A percentile compares a stretch with the other conserved stretches of the same genome.
phyloP scores from a whole-genome alignment of 2,113 vertebrate genomes.

The Arizona elegans region DNA sequence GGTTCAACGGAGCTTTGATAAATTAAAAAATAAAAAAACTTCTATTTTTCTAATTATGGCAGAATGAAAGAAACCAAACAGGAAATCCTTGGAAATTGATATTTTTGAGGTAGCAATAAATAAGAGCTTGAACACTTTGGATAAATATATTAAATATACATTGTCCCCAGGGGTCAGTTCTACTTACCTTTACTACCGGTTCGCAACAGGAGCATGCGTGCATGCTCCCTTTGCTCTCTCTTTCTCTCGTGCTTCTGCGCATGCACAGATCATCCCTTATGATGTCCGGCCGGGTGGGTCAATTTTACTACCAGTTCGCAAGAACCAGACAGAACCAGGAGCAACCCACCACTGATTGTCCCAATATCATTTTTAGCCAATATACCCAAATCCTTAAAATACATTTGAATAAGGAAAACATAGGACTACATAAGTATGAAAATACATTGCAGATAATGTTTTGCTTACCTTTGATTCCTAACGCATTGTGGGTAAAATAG shows the following conservation, averaged over 20 bases:
- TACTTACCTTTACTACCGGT: no score
- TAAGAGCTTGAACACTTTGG: neutral
- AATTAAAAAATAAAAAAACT: neutral
- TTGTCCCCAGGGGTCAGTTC: neutral
- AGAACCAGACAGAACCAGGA: no score
- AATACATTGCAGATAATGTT: neutral
- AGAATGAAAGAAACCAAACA: neutral
- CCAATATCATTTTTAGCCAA: neutral
- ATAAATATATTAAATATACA: neutral
- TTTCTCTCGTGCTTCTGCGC: no score
- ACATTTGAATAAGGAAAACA: neutral
- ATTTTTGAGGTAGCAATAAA: neutral
- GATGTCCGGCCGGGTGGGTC: no score
- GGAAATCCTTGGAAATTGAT: neutral
- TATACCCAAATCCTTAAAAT: neutral
- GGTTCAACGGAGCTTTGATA: neutral
- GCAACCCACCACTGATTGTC: neutral
- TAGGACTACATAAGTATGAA: neutral
- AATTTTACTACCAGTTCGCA: no score
- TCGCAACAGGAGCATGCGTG: no score
- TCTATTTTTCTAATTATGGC: neutral
- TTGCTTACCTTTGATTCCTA: constrained; percentile 44
- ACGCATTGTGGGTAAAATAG: constrained; percentile 65
- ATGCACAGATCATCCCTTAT: no score
- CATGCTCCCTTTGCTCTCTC: no score